Conservation (phyloP, 2,113 vertebrate genomes). For the Onychostruthus taczanowskii region DNA sequence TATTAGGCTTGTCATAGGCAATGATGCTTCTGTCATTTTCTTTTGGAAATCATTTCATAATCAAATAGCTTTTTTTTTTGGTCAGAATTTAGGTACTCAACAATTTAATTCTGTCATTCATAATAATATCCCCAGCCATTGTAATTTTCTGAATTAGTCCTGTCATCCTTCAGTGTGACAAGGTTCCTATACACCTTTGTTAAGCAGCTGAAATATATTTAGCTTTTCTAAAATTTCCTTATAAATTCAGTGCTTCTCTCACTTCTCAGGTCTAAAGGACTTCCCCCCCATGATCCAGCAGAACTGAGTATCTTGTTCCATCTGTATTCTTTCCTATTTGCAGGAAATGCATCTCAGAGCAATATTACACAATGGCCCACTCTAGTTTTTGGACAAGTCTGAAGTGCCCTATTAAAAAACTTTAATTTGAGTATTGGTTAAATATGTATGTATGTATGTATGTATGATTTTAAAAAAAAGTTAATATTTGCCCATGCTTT, state of each 20-base stretch:
- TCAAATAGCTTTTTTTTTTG: not conserved
- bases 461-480: not conserved
- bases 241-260: not conserved
- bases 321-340: not conserved
- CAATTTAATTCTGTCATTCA: not conserved
- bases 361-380: not conserved
- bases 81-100: not conserved
- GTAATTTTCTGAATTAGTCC: constrained; percentile 5
- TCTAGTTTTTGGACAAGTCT: not conserved
- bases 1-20: not conserved
- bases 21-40: not conserved
- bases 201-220: not conserved
- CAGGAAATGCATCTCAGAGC: not conserved
- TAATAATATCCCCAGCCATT: not conserved
- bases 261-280: not conserved
- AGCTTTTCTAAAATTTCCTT: not conserved
- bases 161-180: not conserved
- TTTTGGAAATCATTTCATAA: not conserved
- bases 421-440: not conserved
- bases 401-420: not conserved
- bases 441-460: not conserved
- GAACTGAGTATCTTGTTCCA: not conserved
- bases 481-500: not conserved
- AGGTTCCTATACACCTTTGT: not conserved
- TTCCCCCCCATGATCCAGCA: not conserved